Evolutionary conservation across 2,888 invertebrate species (phyloP).

Genomic region (Xestobium rufovillosum): DNA sequence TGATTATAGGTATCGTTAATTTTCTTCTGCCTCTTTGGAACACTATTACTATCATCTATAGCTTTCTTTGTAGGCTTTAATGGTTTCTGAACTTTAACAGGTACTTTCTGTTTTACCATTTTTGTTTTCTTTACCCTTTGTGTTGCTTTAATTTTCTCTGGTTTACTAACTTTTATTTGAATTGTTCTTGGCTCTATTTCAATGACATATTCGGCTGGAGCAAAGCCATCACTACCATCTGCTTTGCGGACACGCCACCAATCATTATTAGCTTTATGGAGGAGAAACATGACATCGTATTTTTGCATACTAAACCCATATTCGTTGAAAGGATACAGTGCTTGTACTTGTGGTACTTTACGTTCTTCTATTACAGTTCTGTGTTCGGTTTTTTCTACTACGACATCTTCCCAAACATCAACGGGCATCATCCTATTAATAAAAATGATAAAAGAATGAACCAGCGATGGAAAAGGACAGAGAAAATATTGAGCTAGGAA

Average conservation of each 20-base stretch:
- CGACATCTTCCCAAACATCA: slow-evolving; percentile 90
- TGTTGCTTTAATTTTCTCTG: slow-evolving; percentile 74
- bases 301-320: slow-evolving; percentile 89
- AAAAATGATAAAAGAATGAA: neutral
- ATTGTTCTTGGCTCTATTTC: slow-evolving; percentile 86
- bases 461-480: too few species aligned
- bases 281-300: slow-evolving; percentile 82
- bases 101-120: slow-evolving; percentile 77
- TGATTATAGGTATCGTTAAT: slow-evolving; percentile 78
- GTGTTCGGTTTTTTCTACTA: slow-evolving; percentile 76
- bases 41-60: slow-evolving; percentile 61
- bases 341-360: slow-evolving; percentile 78
- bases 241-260: slow-evolving; percentile 98
- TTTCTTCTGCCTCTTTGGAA: slow-evolving; percentile 69
- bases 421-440: slow-evolving; percentile 63
- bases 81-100: slow-evolving; percentile 54
- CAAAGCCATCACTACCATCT: slow-evolving; percentile 90
- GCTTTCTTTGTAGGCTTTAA: slow-evolving; percentile 40
- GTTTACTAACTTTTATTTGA: slow-evolving; percentile 73
- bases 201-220: slow-evolving; percentile 93
- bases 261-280: slow-evolving; percentile 93
- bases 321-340: slow-evolving; percentile 84
- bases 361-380: slow-evolving; percentile 81
- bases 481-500: too few species aligned
- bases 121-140: slow-evolving; percentile 87